Conservation (phyloP, 2,888 invertebrate genomes). For the Ypsolopha sequella region DNA sequence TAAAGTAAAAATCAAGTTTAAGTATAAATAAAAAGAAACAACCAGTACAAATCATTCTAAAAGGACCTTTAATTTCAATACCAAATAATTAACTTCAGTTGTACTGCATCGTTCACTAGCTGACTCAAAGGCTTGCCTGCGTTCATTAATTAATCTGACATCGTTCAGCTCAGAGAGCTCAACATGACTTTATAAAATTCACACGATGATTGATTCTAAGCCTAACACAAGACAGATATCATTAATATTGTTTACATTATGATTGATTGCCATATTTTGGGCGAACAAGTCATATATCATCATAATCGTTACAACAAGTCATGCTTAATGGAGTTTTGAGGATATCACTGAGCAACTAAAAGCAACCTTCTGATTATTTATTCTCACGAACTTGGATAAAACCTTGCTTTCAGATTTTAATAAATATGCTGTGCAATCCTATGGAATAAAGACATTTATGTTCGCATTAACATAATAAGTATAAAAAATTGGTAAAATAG, state of each 20-base stretch:
- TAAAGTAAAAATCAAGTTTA: no score
- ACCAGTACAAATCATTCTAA: no score
- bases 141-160: conserved; percentile 2
- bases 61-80: no score
- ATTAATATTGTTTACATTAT: conserved; percentile 50
- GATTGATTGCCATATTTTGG: conserved; percentile 42
- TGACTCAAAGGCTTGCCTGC: neutral
- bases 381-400: neutral
- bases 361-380: neutral
- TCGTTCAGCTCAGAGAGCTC: conserved; percentile 4
- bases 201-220: conserved; percentile 43
- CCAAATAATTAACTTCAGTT: no score
- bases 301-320: conserved; percentile 8
- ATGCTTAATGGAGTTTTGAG: conserved; percentile 5
- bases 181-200: conserved; percentile 22
- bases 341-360: neutral
- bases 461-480: neutral
- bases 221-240: conserved; percentile 38
- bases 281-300: conserved; percentile 29
- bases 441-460: neutral
- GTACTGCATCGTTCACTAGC: neutral
- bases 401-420: neutral
- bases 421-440: neutral
- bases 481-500: conserved; percentile 45
- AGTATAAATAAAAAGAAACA: no score